phyloP scores from a whole-genome alignment of 37 sponge, comb jelly and placozoan genomes.

The Axinella damicornis region DNA sequence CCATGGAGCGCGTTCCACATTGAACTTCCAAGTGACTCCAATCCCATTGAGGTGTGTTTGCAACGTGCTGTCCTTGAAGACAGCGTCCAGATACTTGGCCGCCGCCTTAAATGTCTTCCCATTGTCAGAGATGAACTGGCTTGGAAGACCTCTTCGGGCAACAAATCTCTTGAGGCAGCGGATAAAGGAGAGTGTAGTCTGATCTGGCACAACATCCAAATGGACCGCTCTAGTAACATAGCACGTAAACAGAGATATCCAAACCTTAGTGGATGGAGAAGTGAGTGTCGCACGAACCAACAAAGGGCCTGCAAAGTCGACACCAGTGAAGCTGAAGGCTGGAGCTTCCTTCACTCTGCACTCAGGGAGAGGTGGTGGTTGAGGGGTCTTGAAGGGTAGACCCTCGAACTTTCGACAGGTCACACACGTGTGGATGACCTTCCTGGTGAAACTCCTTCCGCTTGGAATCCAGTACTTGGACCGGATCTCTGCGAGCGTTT shows the following conservation, averaged over 20 bases:
- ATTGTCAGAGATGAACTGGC: slow-evolving; percentile 27
- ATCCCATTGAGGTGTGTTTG: slow-evolving; percentile 9
- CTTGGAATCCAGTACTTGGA: slow-evolving; percentile 10
- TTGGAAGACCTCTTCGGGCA: slow-evolving; percentile 39
- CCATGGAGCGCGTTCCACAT: no score
- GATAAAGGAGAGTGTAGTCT: slow-evolving; percentile 29
- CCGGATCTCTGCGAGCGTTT: no score
- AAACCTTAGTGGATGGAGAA: slow-evolving; percentile 23
- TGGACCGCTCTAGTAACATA: slow-evolving; percentile 51
- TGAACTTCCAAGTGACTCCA: slow-evolving; percentile 4
- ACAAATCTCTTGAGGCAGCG: slow-evolving; percentile 37
- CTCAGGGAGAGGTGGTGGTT: slow-evolving; percentile 34
- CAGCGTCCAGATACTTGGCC: slow-evolving; percentile 15
- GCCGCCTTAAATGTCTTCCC: no score
- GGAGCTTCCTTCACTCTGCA: slow-evolving; percentile 29
- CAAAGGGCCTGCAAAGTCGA: slow-evolving; percentile 47
- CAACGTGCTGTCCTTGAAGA: slow-evolving; percentile 35
- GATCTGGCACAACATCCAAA: slow-evolving; percentile 43
- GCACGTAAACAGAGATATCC: slow-evolving; percentile 51
- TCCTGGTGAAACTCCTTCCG: slow-evolving; percentile 33
- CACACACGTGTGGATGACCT: slow-evolving; percentile 21
- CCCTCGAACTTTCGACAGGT: slow-evolving; percentile 27
- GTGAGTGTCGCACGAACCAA: neutral
- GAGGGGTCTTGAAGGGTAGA: slow-evolving; percentile 2
- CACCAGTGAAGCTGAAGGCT: slow-evolving; percentile 18